Base-by-base conservation (phyloP, 2,888 invertebrate species). In the Dusona sp. region DNA sequence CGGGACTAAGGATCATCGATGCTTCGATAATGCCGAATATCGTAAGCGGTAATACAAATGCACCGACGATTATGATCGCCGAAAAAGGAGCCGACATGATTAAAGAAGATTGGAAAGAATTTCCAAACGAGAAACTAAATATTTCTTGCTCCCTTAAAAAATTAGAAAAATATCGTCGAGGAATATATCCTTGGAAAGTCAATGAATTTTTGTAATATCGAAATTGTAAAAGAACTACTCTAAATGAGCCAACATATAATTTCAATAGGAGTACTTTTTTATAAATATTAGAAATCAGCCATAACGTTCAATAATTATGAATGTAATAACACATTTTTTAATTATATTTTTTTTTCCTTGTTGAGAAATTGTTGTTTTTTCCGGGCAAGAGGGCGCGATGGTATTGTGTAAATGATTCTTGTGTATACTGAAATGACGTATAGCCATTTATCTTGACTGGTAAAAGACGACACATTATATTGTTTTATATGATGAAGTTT, bases 11-110 rank as follows among this genome's bases (percentile, higher is more conserved):
- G 45, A 97, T 98, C 0, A 96, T 98, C 3, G 98, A 98, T 92
- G 97, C 96, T 0, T 98, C 97, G 88, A 95, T 98, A 29, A 98
- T 98, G 97, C 98, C 98, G 0, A 95, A 94, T 1, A 97, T 98
- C 79, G 95, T 96, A 0, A 97, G 95, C 48, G 98, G 98, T 0
- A 98, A 98, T 91, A 98, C 97, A 0, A 98, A 98, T 90, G 97
- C 97, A 0, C 97, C 98, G 0, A 96, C 96, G 1, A 96, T 98
- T 67, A 98, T 98, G 98, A 97, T 98, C 65, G 98, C 97, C 0
- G 98, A 98, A 92, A 97, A 97, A 91, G 97, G 96, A 1, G 95
- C 97, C 0, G 97, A 98, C 90, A 96, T 98, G 95, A 97, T 98
- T 88, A 97, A 97, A 92, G 95, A 96, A 92, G 97, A 97, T 88